Evolutionary conservation across 1,140 invertebrate species (phyloP).

Genomic region (Cyclargus thomasi): DNA sequence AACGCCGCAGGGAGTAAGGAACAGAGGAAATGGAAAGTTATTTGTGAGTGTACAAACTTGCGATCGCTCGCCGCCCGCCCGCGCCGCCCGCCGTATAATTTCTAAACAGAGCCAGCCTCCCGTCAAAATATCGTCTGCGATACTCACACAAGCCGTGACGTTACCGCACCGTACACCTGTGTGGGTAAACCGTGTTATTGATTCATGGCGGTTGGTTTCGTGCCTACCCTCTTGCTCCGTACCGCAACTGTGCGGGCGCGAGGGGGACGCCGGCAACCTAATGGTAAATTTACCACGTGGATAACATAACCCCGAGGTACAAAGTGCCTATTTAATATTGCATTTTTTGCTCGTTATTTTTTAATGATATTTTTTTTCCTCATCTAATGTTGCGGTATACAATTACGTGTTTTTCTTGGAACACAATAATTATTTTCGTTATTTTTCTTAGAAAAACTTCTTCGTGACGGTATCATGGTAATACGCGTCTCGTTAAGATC

Average conservation of each 20-base stretch:
- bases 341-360: slow-evolving; percentile 23
- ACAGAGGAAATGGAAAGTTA: slow-evolving; percentile 14
- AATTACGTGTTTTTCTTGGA: not conserved
- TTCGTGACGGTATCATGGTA: too few species aligned
- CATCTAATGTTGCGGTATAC: not conserved
- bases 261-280: slow-evolving; percentile 49
- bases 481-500: too few species aligned
- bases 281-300: slow-evolving; percentile 30
- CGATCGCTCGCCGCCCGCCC: slow-evolving; percentile 20
- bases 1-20: not conserved
- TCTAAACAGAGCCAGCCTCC: slow-evolving; percentile 53
- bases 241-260: slow-evolving; percentile 55
- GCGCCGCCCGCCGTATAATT: slow-evolving; percentile 40
- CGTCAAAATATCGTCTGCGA: slow-evolving; percentile 69
- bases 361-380: slow-evolving; percentile 18
- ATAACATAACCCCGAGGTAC: slow-evolving; percentile 39
- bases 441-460: not conserved
- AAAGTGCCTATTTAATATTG: slow-evolving; percentile 25
- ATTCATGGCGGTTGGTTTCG: slow-evolving; percentile 65
- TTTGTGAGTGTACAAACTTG: slow-evolving; percentile 14
- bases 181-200: slow-evolving; percentile 67
- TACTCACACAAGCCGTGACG: slow-evolving; percentile 45
- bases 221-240: slow-evolving; percentile 62
- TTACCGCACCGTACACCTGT: slow-evolving; percentile 47
- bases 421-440: not conserved